Evolutionary conservation across 2,113 vertebrate genomes (phyloP).

Genomic region (Pterocles orientalis): DNA sequence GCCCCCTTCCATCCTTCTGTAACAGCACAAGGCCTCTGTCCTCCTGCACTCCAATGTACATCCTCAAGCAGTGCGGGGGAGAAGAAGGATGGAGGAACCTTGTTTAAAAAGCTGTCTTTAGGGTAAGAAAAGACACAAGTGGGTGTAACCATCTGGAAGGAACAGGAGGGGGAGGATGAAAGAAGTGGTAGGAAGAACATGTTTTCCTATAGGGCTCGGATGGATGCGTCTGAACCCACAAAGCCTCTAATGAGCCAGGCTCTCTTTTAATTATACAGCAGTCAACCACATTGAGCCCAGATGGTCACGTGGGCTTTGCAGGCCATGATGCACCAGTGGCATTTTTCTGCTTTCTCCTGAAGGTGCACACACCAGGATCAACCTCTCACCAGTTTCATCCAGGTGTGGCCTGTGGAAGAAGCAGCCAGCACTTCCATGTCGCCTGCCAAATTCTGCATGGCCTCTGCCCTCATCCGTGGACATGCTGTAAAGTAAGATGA

Average conservation of each 20-base stretch:
- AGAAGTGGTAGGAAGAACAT: constrained; percentile 56
- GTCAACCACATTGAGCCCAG: neutral
- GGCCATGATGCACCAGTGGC: neutral
- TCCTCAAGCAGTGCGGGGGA: neutral
- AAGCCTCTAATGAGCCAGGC: neutral
- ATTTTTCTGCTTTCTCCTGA: neutral
- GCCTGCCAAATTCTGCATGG: neutral
- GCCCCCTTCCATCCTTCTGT: neutral
- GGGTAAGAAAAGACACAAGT: constrained; percentile 70
- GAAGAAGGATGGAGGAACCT: constrained; percentile 25
- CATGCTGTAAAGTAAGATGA: neutral
- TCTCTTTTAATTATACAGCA: constrained; percentile 13
- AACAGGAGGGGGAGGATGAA: constrained; percentile 58
- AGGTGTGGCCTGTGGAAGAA: neutral
- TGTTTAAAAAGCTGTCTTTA: constrained; percentile 58
- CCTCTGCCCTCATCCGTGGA: neutral
- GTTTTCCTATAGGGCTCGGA: constrained; percentile 48
- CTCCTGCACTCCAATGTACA: neutral
- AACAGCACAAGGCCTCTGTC: neutral
- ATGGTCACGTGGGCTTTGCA: neutral
- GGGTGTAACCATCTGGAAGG: constrained; percentile 67
- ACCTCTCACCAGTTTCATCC: neutral
- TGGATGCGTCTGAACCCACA: constrained; percentile 22
- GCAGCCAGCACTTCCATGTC: neutral
- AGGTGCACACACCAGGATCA: neutral